Base-by-base conservation (phyloP, 2,888 invertebrate species). In the Sarcophaga carnaria region DNA sequence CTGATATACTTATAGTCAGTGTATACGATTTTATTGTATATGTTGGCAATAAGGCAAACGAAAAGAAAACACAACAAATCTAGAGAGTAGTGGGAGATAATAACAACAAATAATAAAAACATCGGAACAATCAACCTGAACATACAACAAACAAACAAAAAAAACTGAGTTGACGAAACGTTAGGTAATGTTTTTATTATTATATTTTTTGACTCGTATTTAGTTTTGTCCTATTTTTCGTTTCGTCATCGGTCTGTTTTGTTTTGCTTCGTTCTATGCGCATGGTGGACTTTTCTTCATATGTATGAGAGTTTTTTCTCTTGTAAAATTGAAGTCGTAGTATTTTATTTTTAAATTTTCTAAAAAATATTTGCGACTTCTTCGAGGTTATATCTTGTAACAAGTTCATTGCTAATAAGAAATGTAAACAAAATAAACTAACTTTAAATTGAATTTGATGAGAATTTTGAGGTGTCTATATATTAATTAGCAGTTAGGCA, bases 171-270 rank as follows among this genome's bases (percentile, higher is more conserved):
- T 10, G 37, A 10, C 37, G 37, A 37, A 37, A 76, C 63, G 70
- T 80, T 80, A 80, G 72, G 72, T 72, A 72, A 80, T 80, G 49
- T 60, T 70, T 59, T 80, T 80, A 14, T 64, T 64, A 37, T 67
- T 37, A 10, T 37, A 37, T 37, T 37, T 37, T 37, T 37, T 10
- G 8, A 37, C 37, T 37, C 37, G 37, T 37, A 37, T 37, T 37
- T 10, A 37, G 37, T 27, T 66, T 66, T 64, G n/a, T 72, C 67
- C 59, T 60, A 37, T 69, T 67, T 69, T 37, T 47, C n/a, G 20
- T 47, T 47, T 67, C 37, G 17, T 37, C n/a, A n/a, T 47, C 45
- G 6, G 10, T 67, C 8, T 67, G 37, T n/a, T 47, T 47, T 67
- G 10, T 27, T 60, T 77, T 69, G 47, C 59, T 45, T 76, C 71